Base-by-base conservation (phyloP, 2,797 vertebrate species). In the Microctenopoma lineatum region DNA sequence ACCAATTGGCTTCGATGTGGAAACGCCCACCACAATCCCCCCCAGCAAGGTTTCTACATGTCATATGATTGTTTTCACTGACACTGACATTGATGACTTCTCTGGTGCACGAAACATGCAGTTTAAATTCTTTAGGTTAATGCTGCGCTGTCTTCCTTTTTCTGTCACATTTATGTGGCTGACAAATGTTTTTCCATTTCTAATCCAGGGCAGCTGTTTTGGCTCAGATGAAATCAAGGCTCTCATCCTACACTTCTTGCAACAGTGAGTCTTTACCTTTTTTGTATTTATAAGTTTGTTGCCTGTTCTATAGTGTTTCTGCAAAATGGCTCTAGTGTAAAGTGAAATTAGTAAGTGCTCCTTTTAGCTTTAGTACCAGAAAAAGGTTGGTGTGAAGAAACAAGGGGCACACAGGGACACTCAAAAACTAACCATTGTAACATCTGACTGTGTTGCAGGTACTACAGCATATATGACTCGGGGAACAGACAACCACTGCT, bases 1-100 rank as follows among this genome's bases (percentile, higher is more conserved):
- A 0, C 95, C 96, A 1, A 97, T 98, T 73, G 85, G 94, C 3
- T 98, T 98, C 70, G 96, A 97, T 27, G 91, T 98, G 16, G 96
- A 96, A 88, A 84, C 94, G 0, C 93, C 93, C 16, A 96, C 96
- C 0, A 87, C 90, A 4, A 93, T 97, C 58, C 97, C 96, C 0
- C 87, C 95, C 0, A 95, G 93, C 94, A 98, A 95, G 90, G 94
- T 94, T n/a, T 1, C 48, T 57, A 74, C 26, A 14, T 46, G 34
- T 47, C 4, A 9, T 53, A 14, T 54, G 11, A 32, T 39, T 56
- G 26, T 13, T 26, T 58, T 44, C 32, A 41, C 5, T 59, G 4
- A 36, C 14, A 66, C 34, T 36, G 46, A 38, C 2, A 12, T 11
- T 46, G 3, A 34, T 29, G 7, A 39, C 16, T 18, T 51, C 8